Evolutionary conservation across 2,113 vertebrate genomes (phyloP).

Genomic region (Tretioscincus oriximinensis): DNA sequence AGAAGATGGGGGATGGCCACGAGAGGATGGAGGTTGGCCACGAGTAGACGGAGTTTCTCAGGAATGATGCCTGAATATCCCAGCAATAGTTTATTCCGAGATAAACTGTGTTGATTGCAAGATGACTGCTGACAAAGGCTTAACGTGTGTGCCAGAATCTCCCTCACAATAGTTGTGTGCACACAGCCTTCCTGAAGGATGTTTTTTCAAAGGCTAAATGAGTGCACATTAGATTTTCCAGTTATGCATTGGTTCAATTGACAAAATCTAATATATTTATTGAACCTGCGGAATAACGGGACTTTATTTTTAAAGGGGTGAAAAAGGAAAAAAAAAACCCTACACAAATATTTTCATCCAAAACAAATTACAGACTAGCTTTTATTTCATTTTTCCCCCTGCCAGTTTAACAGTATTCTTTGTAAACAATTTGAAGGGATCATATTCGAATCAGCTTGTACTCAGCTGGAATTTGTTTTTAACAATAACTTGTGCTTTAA

Average conservation of each 20-base stretch:
- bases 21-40: no score
- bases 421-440: constrained; percentile 70
- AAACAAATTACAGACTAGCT: constrained; percentile 51
- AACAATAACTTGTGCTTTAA: constrained; percentile 70
- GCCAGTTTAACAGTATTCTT: constrained; percentile 48
- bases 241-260: fast-evolving
- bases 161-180: no score
- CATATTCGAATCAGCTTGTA: constrained; percentile 55
- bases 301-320: background rate
- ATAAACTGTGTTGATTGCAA: no score
- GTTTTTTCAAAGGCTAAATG: constrained; percentile 24
- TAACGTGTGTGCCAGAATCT: no score
- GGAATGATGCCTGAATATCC: no score
- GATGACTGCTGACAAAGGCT: no score
- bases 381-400: constrained; percentile 31
- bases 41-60: no score
- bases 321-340: no score
- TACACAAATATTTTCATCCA: background rate
- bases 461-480: constrained; percentile 70
- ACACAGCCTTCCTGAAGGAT: background rate
- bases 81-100: no score
- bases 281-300: background rate
- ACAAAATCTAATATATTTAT: background rate
- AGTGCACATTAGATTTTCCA: background rate
- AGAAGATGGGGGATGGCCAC: no score